Conservation (phyloP, 2,113 vertebrate species). For the Empidonax alnorum region DNA sequence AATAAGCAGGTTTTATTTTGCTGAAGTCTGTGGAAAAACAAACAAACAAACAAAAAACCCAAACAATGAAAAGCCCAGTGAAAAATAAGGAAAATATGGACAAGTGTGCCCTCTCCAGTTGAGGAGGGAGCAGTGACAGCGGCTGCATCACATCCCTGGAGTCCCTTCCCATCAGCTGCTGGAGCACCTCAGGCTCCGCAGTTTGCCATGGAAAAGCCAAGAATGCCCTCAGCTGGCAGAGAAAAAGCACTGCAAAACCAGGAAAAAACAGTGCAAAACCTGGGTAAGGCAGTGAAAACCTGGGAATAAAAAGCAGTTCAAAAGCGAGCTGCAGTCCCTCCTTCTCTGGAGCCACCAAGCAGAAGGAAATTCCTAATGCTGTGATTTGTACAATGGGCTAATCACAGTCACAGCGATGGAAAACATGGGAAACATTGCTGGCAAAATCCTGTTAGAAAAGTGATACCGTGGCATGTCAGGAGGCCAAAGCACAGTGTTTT, state of each 20-base stretch:
- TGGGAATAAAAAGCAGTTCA: not conserved
- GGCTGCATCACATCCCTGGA: not conserved
- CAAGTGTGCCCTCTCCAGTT: slow-evolving; percentile 49
- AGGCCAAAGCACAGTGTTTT: rapidly evolving
- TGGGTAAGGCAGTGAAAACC: not conserved
- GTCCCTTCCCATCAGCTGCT: not conserved
- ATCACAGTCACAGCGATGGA: not conserved
- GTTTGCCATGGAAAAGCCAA: slow-evolving; percentile 14
- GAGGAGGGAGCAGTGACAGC: not conserved
- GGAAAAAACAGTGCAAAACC: not conserved
- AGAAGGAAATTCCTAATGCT: slow-evolving; percentile 20
- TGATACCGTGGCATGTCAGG: not conserved
- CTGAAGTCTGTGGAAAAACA: rapidly evolving
- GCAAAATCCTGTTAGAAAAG: slow-evolving; percentile 46
- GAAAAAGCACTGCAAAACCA: not conserved
- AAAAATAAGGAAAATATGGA: slow-evolving; percentile 21
- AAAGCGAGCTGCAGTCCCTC: not conserved
- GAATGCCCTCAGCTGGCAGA: slow-evolving; percentile 66
- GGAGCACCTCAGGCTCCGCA: not conserved
- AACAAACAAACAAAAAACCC: not conserved
- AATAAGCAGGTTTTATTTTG: not conserved
- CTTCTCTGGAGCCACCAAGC: not conserved
- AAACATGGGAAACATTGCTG: not conserved
- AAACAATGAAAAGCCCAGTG: not conserved
- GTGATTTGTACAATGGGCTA: slow-evolving; percentile 9